Percentiles rank a stretch among this genome's conserved stretches.
These are phyloP conservation scores for Molossus alvarezi DNA, from an alignment of 2,797 vertebrate genomes.

Conservation along the genomic window DNA sequence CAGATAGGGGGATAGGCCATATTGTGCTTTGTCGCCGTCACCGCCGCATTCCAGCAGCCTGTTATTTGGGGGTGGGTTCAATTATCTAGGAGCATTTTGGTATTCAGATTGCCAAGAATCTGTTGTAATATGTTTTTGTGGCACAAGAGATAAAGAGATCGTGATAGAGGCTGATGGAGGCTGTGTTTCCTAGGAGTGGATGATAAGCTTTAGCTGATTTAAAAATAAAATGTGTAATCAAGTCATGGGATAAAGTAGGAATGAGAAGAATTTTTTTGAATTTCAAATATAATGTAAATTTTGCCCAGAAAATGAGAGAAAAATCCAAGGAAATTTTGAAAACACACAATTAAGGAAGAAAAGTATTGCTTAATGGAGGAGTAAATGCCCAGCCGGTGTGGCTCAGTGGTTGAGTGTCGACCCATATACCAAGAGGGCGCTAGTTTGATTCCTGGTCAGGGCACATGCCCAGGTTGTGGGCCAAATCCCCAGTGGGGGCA, in stretches of 20 bases:
- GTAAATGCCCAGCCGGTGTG: neutral
- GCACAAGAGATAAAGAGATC: constrained; percentile 43
- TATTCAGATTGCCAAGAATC: constrained; percentile 68
- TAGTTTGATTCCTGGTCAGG: neutral
- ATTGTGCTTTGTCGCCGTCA: no score
- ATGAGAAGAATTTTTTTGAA: constrained; percentile 33
- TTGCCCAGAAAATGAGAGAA: constrained; percentile 17
- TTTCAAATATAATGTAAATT: constrained; percentile 45
- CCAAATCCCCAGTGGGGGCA: neutral
- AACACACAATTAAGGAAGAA: neutral
- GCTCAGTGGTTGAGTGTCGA: neutral
- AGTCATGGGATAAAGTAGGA: neutral
- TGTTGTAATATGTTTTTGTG: constrained; percentile 65
- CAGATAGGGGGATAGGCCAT: no score
- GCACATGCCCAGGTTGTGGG: neutral
- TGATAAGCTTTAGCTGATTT: constrained; percentile 61
- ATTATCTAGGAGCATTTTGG: constrained; percentile 39
- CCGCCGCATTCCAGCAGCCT: neutral
- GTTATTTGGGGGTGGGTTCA: neutral
- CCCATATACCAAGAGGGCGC: neutral
- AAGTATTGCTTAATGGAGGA: neutral
- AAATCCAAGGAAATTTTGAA: constrained; percentile 10
- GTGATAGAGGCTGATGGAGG: neutral
- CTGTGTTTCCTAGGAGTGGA: constrained; percentile 26
- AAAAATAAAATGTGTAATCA: constrained; percentile 36